Base-by-base conservation (phyloP, 2,113 vertebrate species). In the Phylloscopus whistleri region DNA sequence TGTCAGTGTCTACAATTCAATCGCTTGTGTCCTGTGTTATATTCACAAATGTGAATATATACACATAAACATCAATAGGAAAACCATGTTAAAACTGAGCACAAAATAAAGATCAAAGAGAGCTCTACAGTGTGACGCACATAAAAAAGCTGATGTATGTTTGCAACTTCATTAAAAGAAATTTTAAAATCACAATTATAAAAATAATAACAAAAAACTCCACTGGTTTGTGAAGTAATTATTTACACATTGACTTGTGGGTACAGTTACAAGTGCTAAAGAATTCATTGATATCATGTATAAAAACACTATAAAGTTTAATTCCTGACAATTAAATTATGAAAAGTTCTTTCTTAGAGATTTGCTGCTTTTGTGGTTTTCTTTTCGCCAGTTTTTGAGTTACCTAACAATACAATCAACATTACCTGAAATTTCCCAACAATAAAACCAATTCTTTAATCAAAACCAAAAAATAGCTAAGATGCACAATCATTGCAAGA, bases 121-220 rank as follows among this genome's bases (percentile, higher is more conserved):
- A 72, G 6, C 16, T 46, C 46, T 82, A 16, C 15, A 55, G 16
- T 10, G 9, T 46, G 10, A 78, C 10, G 2, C 24, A 91, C 37
- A 41, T 49, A 11, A 43, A 77, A 89, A 20, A 39, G 5, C 9
- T 81, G 74, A 78, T 2, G 9, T 28, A 39, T 11, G 23, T 7
- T 19, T 48, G 18, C 0, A 37, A 49, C 35, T 81, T 44, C 2
- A 35, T 58, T 70, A 24, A 58, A 85, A 79, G 11, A 44, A 31
- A 56, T 35, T 72, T 63, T 4, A 11, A 89, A 80, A 41, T 58
- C 4, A n/a, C 1, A 0, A 39, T 37, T 49, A 33, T 41, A 60
- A 76, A 77, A 73, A 39, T 13, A 70, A 4, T 4, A 43, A 37
- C 6, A 59, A 23, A 18, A 4, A 7, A 0, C 2, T 3, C 1